phyloP scores from a whole-genome alignment of 1,140 invertebrate species.

The Littorina saxatilis region DNA sequence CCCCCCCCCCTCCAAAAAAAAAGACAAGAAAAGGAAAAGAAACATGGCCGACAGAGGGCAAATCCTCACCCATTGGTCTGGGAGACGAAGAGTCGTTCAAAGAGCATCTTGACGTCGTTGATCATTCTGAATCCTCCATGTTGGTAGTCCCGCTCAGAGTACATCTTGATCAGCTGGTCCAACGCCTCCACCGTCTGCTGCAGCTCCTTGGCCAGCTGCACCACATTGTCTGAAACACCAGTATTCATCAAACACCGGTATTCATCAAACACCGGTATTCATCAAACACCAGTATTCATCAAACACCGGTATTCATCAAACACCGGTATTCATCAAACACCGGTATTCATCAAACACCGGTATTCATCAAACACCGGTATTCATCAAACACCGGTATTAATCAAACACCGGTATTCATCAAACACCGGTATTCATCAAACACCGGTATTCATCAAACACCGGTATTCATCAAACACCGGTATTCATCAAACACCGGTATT shows the following conservation, averaged over 20 bases:
- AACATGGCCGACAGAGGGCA: background rate
- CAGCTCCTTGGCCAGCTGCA: constrained; percentile 25
- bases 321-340: too few species aligned
- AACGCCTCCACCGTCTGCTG: constrained; percentile 30
- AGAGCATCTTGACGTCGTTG: constrained; percentile 42
- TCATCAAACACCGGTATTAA: too few species aligned
- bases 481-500: too few species aligned
- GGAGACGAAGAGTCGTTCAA: constrained; percentile 35
- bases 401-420: too few species aligned
- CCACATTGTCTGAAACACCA: background rate
- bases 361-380: too few species aligned
- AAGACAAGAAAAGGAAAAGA: background rate
- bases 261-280: background rate
- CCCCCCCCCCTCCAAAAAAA: too few species aligned
- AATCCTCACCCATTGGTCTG: constrained; percentile 35
- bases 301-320: too few species aligned
- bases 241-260: background rate
- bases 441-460: too few species aligned
- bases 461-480: too few species aligned
- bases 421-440: too few species aligned
- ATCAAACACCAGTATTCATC: too few species aligned
- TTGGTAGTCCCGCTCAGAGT: constrained; percentile 17
- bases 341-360: too few species aligned
- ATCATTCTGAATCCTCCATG: constrained; percentile 33
- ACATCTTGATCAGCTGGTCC: constrained; percentile 33